A percentile compares a stretch with the other conserved stretches of the same genome.
Evolutionary conservation across 2,888 invertebrate genomes (phyloP).

Genomic region (Apamea sordens): DNA sequence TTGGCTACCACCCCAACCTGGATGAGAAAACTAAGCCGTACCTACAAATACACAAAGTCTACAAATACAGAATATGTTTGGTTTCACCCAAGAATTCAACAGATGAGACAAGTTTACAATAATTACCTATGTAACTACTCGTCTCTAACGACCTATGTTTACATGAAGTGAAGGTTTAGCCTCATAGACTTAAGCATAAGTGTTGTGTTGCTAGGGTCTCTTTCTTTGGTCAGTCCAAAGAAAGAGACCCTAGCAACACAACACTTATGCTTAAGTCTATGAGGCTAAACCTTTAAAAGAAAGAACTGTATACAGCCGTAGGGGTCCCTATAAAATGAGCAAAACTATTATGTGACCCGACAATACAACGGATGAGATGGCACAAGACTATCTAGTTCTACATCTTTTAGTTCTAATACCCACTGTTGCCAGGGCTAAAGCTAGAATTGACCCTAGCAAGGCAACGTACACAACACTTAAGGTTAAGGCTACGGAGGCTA

Average conservation of each 20-base stretch:
- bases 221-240: background rate
- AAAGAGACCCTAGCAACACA: slow-evolving; percentile 12
- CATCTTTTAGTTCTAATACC: background rate
- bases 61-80: background rate
- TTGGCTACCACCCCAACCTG: background rate
- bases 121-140: background rate
- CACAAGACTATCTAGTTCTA: slow-evolving; percentile 11
- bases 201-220: no score
- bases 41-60: background rate
- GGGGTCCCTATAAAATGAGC: background rate
- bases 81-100: slow-evolving; percentile 3
- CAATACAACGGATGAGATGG: background rate
- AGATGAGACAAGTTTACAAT: slow-evolving; percentile 1
- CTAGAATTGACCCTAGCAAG: background rate
- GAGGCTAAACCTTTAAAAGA: background rate
- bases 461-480: background rate
- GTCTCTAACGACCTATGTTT: slow-evolving; percentile 1
- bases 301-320: background rate
- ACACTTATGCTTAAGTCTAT: background rate
- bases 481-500: slow-evolving; percentile 21
- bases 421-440: slow-evolving; percentile 13
- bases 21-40: background rate
- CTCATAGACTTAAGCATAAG: no score
- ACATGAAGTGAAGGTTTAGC: no score
- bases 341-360: no score